Evolutionary conservation across 2,113 vertebrate species (phyloP), one percentile per base, ranked within the genome.

Genomic region (Acanthisitta chloris): DNA sequence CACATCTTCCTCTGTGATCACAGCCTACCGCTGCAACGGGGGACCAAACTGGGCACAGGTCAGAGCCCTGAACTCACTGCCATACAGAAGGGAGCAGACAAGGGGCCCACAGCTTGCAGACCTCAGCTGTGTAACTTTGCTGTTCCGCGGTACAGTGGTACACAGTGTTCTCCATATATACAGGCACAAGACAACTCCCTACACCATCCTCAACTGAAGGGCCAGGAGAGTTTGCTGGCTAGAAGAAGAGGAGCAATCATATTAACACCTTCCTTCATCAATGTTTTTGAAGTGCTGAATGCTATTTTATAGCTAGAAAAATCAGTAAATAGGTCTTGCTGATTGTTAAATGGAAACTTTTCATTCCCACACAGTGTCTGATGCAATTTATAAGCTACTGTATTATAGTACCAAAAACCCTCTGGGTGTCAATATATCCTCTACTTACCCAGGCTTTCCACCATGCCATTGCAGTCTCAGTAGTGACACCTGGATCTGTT

Each of bases 381-480:
- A 49, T 57, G 6, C 14, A 85, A 73, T 7, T 54, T 43, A 3
- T 0, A 79, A 59, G 14, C 48, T 69, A 72, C 21, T 17, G 73
- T 64, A 61, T 43, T 38, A 16, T 1, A 38, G 33, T 59, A 36
- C 42, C 29, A 65, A 84, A 90, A 80, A 18, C 1, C 1, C 31
- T 24, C 28, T 15, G 51, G 7, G 23, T 36, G 14, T 77, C 31
- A 51, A 3, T 38, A 59, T 71, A 84, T 74, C 21, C 3, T 86
- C 36, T 92, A 97, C 96, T 96, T 71, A 97, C 96, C 96, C 96
- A 97, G 15, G 94, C 96, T 69, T 81, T 97, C 96, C 96, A 97
- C 96, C 96, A 97, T 1, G 96, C 96, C 96, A 96, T 97, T 38
- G 82, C 2, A 7, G 57, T 28, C 64, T 93, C 40, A 45, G 90